These are phyloP conservation scores for Atrina japonica DNA, from an alignment of 2,888 invertebrate genomes.

Conservation along the genomic window DNA sequence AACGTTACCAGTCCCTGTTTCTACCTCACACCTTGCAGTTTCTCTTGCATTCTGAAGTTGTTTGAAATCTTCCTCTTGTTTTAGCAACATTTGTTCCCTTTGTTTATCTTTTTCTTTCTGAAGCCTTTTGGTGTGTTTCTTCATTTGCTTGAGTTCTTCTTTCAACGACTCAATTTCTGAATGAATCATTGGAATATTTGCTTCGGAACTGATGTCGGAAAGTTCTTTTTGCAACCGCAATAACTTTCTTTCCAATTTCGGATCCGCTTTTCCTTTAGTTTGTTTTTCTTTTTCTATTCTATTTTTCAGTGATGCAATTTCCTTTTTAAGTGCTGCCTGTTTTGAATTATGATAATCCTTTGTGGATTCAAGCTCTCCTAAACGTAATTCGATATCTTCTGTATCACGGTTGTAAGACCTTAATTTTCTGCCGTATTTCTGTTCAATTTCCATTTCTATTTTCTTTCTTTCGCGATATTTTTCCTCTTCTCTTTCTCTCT, in stretches of 20 bases:
- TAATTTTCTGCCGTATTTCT: slow-evolving; percentile 5
- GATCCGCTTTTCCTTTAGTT: slow-evolving; percentile 4
- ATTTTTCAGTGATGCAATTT: neutral
- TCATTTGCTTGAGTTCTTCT: slow-evolving; percentile 3
- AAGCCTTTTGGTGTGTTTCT: slow-evolving; percentile 15
- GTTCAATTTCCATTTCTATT: slow-evolving; percentile 19
- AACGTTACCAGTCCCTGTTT: slow-evolving; percentile 2
- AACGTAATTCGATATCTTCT: neutral
- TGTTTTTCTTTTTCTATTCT: slow-evolving; percentile 8
- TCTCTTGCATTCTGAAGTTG: slow-evolving; percentile 7
- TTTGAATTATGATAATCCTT: neutral
- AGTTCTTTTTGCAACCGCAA: neutral
- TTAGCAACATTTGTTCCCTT: slow-evolving; percentile 4
- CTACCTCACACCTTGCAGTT: slow-evolving; percentile 21
- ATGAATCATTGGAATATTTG: neutral
- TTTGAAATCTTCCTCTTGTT: slow-evolving; percentile 14
- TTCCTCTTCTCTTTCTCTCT: slow-evolving; percentile 9
- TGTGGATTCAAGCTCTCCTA: slow-evolving; percentile 9
- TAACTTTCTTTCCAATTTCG: neutral
- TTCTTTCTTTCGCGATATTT: slow-evolving; percentile 14
- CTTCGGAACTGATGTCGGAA: neutral
- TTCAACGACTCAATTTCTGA: slow-evolving; percentile 9
- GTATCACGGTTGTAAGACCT: neutral
- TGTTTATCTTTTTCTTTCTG: slow-evolving; percentile 8
- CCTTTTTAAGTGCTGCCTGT: neutral